Conservation (phyloP, 2,888 invertebrate species). For the Lasioglossum calceatum region DNA sequence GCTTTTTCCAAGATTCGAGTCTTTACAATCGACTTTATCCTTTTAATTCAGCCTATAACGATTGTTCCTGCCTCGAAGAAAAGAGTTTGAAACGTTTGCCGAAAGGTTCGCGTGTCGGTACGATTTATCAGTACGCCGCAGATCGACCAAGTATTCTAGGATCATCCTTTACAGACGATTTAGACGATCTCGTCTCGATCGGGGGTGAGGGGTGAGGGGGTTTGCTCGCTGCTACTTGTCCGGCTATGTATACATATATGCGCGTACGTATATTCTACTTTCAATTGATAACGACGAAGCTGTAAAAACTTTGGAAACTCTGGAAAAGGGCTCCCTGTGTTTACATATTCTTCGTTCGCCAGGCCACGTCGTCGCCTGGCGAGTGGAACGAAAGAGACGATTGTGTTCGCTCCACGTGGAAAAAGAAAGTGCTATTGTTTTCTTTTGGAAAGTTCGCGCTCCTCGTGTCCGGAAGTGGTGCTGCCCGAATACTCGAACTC, state of each 20-base stretch:
- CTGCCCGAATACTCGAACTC: background rate
- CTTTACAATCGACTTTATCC: background rate
- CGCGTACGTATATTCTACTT: constrained; percentile 56
- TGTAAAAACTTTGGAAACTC: constrained; percentile 74
- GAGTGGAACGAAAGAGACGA: constrained; percentile 16
- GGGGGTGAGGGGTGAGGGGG: constrained; percentile 21
- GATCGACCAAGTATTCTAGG: constrained; percentile 14
- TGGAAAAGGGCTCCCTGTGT: constrained; percentile 33
- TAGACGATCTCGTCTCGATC: constrained; percentile 9
- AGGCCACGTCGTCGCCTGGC: background rate
- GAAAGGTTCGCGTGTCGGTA: background rate
- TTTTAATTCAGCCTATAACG: background rate
- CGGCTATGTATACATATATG: constrained; percentile 50
- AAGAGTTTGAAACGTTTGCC: background rate
- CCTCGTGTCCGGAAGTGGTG: background rate
- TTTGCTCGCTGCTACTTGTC: constrained; percentile 53
- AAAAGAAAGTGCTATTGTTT: constrained; percentile 12
- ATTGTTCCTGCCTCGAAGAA: background rate
- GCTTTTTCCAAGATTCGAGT: background rate
- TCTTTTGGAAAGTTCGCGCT: background rate
- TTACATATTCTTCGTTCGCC: constrained; percentile 12
- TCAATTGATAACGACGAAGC: constrained; percentile 69
- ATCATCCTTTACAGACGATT: background rate
- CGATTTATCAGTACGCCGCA: background rate
- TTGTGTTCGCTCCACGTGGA: constrained; percentile 2